These are phyloP conservation scores for Operophtera brumata DNA, from an alignment of 2,888 invertebrate species.

Conservation along the genomic window DNA sequence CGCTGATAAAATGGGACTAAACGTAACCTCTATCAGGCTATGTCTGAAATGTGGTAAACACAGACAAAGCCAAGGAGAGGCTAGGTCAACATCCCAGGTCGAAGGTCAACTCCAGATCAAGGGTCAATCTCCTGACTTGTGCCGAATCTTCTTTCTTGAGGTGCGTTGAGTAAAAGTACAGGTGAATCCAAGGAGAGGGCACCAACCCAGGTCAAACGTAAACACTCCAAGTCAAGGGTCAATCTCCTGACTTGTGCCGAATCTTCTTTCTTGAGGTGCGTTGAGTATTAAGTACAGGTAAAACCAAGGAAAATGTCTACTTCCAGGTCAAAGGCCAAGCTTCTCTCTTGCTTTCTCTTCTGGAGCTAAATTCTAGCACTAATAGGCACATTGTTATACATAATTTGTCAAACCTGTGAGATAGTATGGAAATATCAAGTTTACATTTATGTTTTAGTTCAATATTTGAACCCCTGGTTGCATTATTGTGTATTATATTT, in stretches of 20 bases:
- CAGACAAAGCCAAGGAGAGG: conserved; percentile 83
- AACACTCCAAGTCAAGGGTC: conserved; percentile 2
- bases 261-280: not conserved
- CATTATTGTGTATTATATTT: no score
- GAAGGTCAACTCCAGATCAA: not conserved
- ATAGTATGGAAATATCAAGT: no score
- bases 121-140: not conserved
- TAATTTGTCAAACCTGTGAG: no score
- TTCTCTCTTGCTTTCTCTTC: no score
- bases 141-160: not conserved
- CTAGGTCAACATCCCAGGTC: conserved; percentile 70
- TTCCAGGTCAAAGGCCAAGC: no score
- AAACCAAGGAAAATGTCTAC: no score
- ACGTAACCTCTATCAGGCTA: conserved; percentile 82
- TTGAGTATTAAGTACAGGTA: no score
- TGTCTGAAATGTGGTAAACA: conserved; percentile 73
- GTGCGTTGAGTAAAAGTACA: not conserved
- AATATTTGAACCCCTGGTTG: no score
- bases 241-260: not conserved
- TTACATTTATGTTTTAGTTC: no score
- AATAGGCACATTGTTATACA: no score
- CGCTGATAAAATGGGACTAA: conserved; percentile 57
- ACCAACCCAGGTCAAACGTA: not conserved
- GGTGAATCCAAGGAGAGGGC: conserved; percentile 73
- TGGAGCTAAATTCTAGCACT: no score